A percentile compares a stretch with the other conserved stretches of the same genome.
phyloP scores from a whole-genome alignment of 30 jellyfish, hydroid and myxozoan species.

The Cassiopea andromeda region DNA sequence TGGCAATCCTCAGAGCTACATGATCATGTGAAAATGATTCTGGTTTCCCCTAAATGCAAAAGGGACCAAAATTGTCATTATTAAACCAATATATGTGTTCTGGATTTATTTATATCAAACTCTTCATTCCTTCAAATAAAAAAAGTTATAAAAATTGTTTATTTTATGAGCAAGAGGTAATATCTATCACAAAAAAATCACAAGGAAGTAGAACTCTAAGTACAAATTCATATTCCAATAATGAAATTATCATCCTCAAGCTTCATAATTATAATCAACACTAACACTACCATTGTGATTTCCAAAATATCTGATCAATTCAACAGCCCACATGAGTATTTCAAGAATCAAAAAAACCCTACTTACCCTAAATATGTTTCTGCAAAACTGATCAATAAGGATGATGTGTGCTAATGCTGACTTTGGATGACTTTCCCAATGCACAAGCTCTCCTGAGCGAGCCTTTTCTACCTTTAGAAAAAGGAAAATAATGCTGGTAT shows the following conservation, averaged over 20 bases:
- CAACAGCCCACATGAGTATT: background rate
- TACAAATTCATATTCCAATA: too few relatives aligned
- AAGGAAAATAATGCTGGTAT: background rate
- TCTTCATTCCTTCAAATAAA: too few relatives aligned
- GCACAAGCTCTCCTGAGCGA: constrained; percentile 66
- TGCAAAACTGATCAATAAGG: constrained; percentile 83
- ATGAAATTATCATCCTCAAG: background rate
- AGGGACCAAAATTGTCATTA: background rate
- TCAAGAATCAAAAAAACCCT: background rate
- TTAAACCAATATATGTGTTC: too few relatives aligned
- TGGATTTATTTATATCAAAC: too few relatives aligned
- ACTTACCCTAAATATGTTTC: constrained; percentile 79
- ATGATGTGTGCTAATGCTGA: constrained; percentile 75
- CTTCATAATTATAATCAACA: background rate
- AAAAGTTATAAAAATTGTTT: too few relatives aligned
- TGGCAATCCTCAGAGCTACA: constrained; percentile 64
- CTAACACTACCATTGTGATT: background rate
- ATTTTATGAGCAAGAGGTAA: too few relatives aligned
- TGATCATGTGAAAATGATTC: constrained; percentile 62
- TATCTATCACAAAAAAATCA: too few relatives aligned
- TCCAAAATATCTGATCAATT: background rate
- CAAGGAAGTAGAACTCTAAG: too few relatives aligned
- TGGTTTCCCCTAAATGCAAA: constrained; percentile 55
- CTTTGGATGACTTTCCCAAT: constrained; percentile 75
- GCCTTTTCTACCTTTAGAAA: constrained; percentile 71